Percentiles rank a stretch among this genome's conserved stretches.
These are phyloP conservation scores for Neodiprion pinetum DNA, from an alignment of 1,140 invertebrate genomes.

Conservation along the genomic window DNA sequence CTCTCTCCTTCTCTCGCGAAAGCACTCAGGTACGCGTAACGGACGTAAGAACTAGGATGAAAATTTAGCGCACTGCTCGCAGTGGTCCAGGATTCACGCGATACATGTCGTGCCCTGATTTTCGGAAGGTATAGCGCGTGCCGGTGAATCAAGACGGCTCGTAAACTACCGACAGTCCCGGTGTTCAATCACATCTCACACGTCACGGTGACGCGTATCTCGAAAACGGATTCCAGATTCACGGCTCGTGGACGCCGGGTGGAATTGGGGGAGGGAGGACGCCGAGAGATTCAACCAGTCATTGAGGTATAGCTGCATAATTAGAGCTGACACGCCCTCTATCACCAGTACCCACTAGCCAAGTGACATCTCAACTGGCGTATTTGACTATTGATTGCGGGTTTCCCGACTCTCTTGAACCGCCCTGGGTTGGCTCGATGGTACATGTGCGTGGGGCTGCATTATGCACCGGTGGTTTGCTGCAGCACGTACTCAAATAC, in stretches of 20 bases:
- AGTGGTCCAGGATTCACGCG: conserved; percentile 12
- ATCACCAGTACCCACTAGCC: conserved; percentile 31
- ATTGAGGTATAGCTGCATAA: conserved; percentile 36
- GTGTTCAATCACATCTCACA: neutral
- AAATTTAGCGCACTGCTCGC: neutral
- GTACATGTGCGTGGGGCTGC: conserved; percentile 32
- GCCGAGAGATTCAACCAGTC: conserved; percentile 17
- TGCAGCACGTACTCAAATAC: conserved; percentile 46
- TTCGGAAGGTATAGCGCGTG: too few relatives aligned
- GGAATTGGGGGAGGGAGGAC: neutral
- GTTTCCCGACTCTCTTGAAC: conserved; percentile 22
- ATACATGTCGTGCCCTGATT: neutral
- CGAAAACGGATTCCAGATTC: conserved; percentile 2
- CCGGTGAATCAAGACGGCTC: too few relatives aligned
- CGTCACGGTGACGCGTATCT: neutral
- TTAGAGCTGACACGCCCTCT: conserved; percentile 37
- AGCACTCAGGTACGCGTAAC: neutral
- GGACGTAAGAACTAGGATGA: too few relatives aligned
- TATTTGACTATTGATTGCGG: conserved; percentile 37
- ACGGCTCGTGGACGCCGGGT: neutral
- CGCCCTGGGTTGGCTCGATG: neutral
- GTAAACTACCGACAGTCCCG: neutral
- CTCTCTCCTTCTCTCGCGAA: conserved; percentile 20
- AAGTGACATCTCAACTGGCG: conserved; percentile 37
- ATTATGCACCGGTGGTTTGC: conserved; percentile 46